Conservation (phyloP, 2,113 vertebrate species). For the Brevimyrus niger region DNA sequence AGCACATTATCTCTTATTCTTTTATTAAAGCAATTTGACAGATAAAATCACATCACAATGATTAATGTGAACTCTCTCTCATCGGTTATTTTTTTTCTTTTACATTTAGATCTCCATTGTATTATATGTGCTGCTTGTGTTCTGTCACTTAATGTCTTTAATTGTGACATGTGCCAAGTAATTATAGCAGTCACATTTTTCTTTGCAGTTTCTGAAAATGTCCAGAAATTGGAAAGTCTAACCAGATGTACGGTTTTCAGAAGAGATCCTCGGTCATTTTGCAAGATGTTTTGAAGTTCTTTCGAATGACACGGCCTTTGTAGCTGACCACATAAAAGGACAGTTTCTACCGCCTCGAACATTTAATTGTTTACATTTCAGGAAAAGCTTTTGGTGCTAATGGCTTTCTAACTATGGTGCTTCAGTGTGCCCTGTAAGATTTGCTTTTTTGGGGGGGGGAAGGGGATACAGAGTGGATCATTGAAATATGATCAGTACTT, state of each 20-base stretch:
- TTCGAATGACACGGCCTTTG: neutral
- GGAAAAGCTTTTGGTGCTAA: neutral
- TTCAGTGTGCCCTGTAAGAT: neutral
- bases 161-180: neutral
- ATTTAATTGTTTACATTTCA: neutral
- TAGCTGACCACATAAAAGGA: neutral
- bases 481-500: neutral
- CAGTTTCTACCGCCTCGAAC: neutral
- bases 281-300: neutral
- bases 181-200: neutral
- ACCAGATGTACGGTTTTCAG: neutral
- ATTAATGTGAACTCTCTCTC: neutral
- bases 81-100: neutral
- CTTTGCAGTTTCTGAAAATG: neutral
- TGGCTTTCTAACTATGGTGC: neutral
- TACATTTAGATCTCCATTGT: neutral
- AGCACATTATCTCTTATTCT: neutral
- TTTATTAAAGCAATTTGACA: neutral
- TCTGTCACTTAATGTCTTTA: neutral
- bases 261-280: neutral
- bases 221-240: neutral
- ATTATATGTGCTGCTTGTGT: neutral
- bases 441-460: neutral
- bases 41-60: neutral
- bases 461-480: neutral